phyloP scores from a whole-genome alignment of 2,888 invertebrate genomes.

The Parnassius apollo region DNA sequence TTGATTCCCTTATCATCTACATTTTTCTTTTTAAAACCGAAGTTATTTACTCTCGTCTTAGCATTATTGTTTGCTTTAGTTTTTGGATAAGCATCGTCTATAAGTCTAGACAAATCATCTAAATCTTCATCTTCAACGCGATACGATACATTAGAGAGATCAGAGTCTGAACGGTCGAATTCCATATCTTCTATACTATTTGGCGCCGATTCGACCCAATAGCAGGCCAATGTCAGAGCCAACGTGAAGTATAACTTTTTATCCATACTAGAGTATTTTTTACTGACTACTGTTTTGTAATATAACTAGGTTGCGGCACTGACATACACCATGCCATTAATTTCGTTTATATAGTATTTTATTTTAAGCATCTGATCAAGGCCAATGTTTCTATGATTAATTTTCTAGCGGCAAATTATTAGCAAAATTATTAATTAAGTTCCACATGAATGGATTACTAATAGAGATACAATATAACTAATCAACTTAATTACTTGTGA shows the following conservation, averaged over 20 bases:
- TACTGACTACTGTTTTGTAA: conserved; percentile 58
- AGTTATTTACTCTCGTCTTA: conserved; percentile 41
- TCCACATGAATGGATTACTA: conserved; percentile 53
- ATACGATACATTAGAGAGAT: conserved; percentile 55
- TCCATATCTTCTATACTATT: conserved; percentile 46
- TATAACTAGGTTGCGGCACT: conserved; percentile 76
- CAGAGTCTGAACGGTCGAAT: conserved; percentile 57
- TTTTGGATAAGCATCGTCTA: conserved; percentile 38
- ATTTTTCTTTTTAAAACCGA: conserved; percentile 57
- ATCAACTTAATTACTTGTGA: conserved; percentile 3
- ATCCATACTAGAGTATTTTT: conserved; percentile 55
- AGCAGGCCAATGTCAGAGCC: conserved; percentile 51
- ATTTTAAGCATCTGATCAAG: conserved; percentile 57
- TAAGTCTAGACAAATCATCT: conserved; percentile 51
- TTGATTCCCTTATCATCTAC: conserved; percentile 49
- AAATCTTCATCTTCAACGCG: conserved; percentile 60
- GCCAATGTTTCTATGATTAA: conserved; percentile 50
- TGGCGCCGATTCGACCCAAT: conserved; percentile 54
- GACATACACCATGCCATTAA: conserved; percentile 74
- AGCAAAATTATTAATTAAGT: conserved; percentile 30
- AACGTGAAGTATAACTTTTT: conserved; percentile 54
- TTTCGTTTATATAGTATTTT: conserved; percentile 68
- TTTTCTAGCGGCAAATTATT: conserved; percentile 42
- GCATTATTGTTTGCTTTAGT: conserved; percentile 32
- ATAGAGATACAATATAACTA: conserved; percentile 46